These are phyloP conservation scores for Synaphobranchus kaupii DNA, from an alignment of 2,797 vertebrate species.

Conservation along the genomic window DNA sequence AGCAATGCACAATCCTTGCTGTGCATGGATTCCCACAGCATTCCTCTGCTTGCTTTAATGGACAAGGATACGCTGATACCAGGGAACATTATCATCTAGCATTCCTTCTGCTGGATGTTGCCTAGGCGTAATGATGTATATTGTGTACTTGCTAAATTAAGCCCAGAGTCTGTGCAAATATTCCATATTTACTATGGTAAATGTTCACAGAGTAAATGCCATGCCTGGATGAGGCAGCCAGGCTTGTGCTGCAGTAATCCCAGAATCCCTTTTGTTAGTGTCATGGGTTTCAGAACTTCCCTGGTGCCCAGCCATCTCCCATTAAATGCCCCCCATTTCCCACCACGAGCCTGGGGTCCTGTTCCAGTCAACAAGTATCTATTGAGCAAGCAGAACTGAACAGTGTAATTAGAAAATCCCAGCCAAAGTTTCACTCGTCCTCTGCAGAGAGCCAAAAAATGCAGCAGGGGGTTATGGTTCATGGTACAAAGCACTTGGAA, in stretches of 20 bases:
- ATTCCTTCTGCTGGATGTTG: not conserved
- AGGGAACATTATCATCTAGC: not conserved
- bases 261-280: slow-evolving; percentile 43
- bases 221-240: slow-evolving; percentile 28
- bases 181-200: not conserved
- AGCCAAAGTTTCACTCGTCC: slow-evolving; percentile 46
- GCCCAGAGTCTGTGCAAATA: not conserved
- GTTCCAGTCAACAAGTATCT: slow-evolving; percentile 47
- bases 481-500: slow-evolving; percentile 13
- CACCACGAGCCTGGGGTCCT: slow-evolving; percentile 26
- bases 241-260: slow-evolving; percentile 8
- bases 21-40: slow-evolving; percentile 2
- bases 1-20: slow-evolving; percentile 41
- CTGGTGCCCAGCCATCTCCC: slow-evolving; percentile 10
- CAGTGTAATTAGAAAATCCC: slow-evolving; percentile 50
- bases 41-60: not conserved
- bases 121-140: not conserved
- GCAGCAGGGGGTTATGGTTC: not conserved
- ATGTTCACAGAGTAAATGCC: slow-evolving; percentile 38
- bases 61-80: not conserved
- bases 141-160: not conserved
- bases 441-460: slow-evolving; percentile 11
- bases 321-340: slow-evolving; percentile 17
- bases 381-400: slow-evolving; percentile 55
- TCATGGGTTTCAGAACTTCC: slow-evolving; percentile 49